phyloP scores from a whole-genome alignment of 35 echinoderm and acorn worm genomes.

The Chiridota heheva region DNA sequence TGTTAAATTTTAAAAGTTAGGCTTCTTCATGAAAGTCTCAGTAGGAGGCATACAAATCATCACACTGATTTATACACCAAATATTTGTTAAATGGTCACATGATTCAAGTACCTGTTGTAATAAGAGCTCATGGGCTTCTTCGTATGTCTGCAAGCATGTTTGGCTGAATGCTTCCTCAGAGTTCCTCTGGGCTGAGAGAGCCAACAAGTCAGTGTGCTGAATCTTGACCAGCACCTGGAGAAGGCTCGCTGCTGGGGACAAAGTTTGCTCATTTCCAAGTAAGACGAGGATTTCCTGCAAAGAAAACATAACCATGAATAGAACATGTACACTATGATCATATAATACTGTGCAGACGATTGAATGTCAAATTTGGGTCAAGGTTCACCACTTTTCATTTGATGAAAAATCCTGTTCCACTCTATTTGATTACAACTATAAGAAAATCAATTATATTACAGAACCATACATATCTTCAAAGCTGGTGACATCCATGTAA shows the following conservation, averaged over 20 bases:
- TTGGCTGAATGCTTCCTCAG: constrained; percentile 28
- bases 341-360: not conserved
- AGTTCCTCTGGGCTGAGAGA: constrained; percentile 57
- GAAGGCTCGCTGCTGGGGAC: constrained; percentile 64
- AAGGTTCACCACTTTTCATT: not conserved
- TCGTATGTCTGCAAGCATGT: constrained; percentile 58
- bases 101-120: constrained; percentile 91
- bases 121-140: constrained; percentile 60
- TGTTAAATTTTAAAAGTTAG: too few species aligned
- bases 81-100: too few species aligned
- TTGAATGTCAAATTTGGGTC: not conserved
- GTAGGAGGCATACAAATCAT: too few species aligned
- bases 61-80: too few species aligned
- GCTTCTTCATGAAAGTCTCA: too few species aligned
- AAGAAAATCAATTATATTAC: too few species aligned
- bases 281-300: constrained; percentile 74
- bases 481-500: too few species aligned
- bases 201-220: constrained; percentile 80
- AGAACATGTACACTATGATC: not conserved
- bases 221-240: constrained; percentile 76
- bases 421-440: not conserved
- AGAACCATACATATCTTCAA: too few species aligned
- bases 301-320: not conserved
- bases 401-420: not conserved
- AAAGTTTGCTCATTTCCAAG: constrained; percentile 74